These are phyloP conservation scores for Psammodynastes pulverulentus DNA, from an alignment of 2,113 vertebrate species.

Conservation along the genomic window DNA sequence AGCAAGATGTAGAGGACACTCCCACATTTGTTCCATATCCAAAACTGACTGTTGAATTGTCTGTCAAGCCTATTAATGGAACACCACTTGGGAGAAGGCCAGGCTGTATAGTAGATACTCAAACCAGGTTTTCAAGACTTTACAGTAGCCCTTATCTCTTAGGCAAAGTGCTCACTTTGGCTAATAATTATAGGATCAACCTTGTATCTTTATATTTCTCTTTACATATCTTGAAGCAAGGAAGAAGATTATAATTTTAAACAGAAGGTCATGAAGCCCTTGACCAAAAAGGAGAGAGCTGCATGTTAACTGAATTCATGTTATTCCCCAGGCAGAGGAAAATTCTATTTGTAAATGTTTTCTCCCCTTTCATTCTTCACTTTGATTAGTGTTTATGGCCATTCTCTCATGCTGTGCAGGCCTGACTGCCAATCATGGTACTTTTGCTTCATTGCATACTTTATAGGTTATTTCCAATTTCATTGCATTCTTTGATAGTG, in stretches of 20 bases:
- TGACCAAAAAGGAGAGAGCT: background rate
- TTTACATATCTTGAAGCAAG: background rate
- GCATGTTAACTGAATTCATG: background rate
- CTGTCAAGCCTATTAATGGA: background rate
- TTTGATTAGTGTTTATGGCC: constrained; percentile 4
- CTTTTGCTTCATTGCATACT: background rate
- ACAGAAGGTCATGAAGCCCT: background rate
- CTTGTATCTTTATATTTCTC: background rate
- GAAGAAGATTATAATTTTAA: background rate
- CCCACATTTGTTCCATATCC: background rate
- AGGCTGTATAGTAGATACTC: background rate
- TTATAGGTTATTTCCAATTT: background rate
- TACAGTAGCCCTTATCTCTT: background rate
- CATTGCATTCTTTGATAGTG: constrained; percentile 17
- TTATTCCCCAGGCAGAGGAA: background rate
- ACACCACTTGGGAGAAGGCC: background rate
- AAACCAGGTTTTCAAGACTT: background rate
- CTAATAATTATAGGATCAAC: background rate
- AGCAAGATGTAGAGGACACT: background rate
- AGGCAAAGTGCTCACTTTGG: background rate
- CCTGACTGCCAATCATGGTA: background rate
- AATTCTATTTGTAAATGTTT: background rate
- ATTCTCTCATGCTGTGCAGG: background rate
- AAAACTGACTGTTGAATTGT: background rate
- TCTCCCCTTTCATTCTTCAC: background rate